Conservation (phyloP, 2,113 vertebrate genomes). For the Gobio gobio region DNA sequence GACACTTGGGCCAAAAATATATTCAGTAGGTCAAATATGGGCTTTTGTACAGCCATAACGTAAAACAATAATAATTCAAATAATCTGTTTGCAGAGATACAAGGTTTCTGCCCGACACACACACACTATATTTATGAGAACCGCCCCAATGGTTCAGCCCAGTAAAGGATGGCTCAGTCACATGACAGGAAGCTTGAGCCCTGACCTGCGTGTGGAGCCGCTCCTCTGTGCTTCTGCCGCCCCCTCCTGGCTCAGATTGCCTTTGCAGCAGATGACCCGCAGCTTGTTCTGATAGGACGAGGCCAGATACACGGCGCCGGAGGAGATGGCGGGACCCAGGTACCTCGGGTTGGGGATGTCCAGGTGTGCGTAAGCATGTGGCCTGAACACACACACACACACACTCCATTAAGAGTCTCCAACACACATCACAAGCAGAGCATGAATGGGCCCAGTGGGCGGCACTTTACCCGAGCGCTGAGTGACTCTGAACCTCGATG, state of each 20-base stretch:
- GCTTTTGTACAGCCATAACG: no score
- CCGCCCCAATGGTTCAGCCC: no score
- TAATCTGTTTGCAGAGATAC: no score
- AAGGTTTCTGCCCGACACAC: no score
- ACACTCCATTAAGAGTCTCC: background rate
- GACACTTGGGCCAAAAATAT: no score
- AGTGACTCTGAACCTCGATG: conserved; percentile 94
- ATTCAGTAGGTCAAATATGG: no score
- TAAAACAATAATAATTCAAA: no score
- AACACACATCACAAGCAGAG: no score
- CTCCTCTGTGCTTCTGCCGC: conserved; percentile 82
- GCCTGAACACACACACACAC: conserved; percentile 75
- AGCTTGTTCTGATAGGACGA: conserved; percentile 98
- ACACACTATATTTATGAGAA: no score
- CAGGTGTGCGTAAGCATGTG: conserved; percentile 91
- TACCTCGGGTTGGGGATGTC: conserved; percentile 97
- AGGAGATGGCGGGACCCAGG: conserved; percentile 95
- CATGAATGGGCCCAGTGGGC: no score
- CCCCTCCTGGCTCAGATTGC: conserved; percentile 91
- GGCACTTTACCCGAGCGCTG: conserved; percentile 86
- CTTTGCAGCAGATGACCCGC: conserved; percentile 97
- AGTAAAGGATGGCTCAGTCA: no score
- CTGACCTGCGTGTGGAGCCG: conserved; percentile 73
- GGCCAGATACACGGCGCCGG: conserved; percentile 94
- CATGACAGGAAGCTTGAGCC: background rate